Conservation (phyloP, 23 tunicate genomes). For the Styela clava region DNA sequence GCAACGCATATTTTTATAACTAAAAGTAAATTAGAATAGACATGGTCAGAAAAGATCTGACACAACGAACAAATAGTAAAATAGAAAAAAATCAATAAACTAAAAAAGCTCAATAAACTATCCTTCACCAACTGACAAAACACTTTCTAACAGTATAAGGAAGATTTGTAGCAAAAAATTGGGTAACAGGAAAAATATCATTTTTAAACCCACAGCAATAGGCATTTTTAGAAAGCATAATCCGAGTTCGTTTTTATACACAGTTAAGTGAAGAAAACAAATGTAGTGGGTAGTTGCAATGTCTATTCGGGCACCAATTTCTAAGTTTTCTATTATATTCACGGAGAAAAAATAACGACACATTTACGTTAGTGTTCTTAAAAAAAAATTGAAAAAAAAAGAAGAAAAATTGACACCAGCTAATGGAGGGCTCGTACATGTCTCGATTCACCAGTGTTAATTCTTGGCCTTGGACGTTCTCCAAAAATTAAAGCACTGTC, state of each 20-base stretch:
- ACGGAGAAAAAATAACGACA: background rate
- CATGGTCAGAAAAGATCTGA: background rate
- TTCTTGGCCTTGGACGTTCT: constrained; percentile 75
- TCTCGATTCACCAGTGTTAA: constrained; percentile 17
- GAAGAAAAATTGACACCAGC: too few relatives aligned
- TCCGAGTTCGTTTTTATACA: too few relatives aligned
- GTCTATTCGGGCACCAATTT: too few relatives aligned
- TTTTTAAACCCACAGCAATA: too few relatives aligned
- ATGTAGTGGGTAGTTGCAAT: too few relatives aligned
- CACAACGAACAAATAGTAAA: background rate
- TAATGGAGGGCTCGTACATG: background rate
- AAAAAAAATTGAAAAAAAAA: background rate
- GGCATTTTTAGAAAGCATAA: too few relatives aligned
- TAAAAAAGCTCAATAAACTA: background rate
- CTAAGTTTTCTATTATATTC: too few relatives aligned
- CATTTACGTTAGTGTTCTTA: background rate
- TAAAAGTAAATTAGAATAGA: too few relatives aligned
- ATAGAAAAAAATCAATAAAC: background rate
- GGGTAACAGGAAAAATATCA: too few relatives aligned
- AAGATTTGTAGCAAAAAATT: too few relatives aligned
- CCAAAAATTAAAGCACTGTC: constrained; percentile 74
- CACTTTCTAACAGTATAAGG: too few relatives aligned
- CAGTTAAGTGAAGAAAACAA: too few relatives aligned
- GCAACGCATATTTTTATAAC: background rate
- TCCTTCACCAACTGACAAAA: background rate